Conservation (phyloP, 2,113 vertebrate genomes). For the Saguinus imperator region DNA sequence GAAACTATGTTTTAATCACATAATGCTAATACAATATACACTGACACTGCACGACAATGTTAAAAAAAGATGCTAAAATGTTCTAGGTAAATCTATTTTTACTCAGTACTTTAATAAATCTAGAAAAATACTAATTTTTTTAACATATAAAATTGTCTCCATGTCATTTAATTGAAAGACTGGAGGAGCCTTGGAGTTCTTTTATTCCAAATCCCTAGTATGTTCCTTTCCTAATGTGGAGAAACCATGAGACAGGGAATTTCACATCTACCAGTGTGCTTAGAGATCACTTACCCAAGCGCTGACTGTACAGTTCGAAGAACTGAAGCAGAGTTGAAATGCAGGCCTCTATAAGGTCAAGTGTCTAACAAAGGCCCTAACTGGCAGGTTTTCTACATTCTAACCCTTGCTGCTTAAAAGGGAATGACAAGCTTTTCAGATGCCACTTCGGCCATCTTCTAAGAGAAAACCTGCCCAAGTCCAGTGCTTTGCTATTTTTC, state of each 20-base stretch:
- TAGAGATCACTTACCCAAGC: rapidly evolving
- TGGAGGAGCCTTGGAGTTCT: background rate
- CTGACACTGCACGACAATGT: background rate
- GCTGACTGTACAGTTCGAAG: rapidly evolving
- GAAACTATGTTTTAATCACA: conserved; percentile 18
- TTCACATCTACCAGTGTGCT: background rate
- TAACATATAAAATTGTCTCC: background rate
- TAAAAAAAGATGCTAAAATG: background rate
- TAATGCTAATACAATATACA: background rate
- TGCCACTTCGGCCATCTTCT: background rate
- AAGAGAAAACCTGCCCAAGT: background rate
- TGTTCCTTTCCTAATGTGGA: background rate
- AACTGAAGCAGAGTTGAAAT: rapidly evolving
- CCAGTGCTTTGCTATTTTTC: background rate
- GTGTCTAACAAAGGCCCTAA: background rate
- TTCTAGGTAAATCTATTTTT: background rate
- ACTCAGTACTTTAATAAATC: background rate
- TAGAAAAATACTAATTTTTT: background rate
- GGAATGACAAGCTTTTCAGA: no score
- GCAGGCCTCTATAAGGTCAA: rapidly evolving
- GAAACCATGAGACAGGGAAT: background rate
- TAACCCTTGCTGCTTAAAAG: background rate
- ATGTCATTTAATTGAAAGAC: background rate
- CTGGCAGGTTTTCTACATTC: rapidly evolving
- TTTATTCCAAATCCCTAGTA: background rate